phyloP scores from a whole-genome alignment of 1,140 invertebrate genomes.

The Lordiphosa mommai region DNA sequence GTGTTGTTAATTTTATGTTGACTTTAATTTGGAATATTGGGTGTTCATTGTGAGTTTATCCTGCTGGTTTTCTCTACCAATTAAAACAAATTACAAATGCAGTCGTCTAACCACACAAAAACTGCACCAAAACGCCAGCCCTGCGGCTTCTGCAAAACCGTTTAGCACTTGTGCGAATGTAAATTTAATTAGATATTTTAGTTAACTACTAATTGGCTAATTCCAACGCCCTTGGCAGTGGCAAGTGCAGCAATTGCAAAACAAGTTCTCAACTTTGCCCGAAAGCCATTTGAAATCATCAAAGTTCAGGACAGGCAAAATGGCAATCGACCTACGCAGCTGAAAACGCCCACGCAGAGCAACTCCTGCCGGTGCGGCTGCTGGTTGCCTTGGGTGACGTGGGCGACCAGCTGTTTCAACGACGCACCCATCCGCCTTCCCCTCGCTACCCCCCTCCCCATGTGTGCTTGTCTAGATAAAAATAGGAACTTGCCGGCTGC shows the following conservation, averaged over 20 bases:
- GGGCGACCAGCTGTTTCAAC: slow-evolving; percentile 1
- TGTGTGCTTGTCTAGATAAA: slow-evolving; percentile 11
- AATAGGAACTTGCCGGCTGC: slow-evolving; percentile 38
- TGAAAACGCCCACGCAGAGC: slow-evolving; percentile 2
- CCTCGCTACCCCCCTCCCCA: not conserved
- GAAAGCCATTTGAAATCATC: not conserved
- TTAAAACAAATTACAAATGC: too few relatives aligned
- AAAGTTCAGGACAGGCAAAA: slow-evolving; percentile 5
- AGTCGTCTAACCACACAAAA: too few relatives aligned
- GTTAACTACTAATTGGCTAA: slow-evolving; percentile 1
- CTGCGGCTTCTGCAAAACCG: not conserved
- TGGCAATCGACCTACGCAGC: slow-evolving; percentile 7
- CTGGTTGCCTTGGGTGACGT: slow-evolving; percentile 3
- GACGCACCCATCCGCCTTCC: not conserved
- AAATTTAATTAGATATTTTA: slow-evolving; percentile 1
- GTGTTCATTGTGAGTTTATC: too few relatives aligned
- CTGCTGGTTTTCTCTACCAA: too few relatives aligned
- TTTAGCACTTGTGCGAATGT: not conserved
- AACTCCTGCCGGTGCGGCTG: not conserved
- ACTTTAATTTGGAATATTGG: too few relatives aligned
- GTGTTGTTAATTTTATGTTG: too few relatives aligned
- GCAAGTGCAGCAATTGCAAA: not conserved
- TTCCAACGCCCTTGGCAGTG: not conserved
- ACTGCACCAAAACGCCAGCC: too few relatives aligned
- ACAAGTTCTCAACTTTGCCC: not conserved